Base-by-base conservation (phyloP, 2,797 vertebrate species). In the Simalia tracyae region DNA sequence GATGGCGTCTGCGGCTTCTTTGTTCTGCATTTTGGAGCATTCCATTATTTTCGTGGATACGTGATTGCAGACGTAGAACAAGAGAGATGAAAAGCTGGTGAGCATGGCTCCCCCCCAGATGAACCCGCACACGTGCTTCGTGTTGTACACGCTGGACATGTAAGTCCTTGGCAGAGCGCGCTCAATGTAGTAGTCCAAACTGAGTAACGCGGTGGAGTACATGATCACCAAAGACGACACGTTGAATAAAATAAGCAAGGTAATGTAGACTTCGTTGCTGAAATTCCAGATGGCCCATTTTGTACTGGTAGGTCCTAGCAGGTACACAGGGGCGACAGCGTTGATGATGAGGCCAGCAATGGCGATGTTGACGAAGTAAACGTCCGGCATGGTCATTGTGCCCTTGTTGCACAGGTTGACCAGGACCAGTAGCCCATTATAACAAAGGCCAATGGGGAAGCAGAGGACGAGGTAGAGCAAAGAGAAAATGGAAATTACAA, bases 131-230 rank as follows among this genome's bases (percentile, higher is more conserved):
- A 99, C 98, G 0, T 99, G 99, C 86, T 99, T 98, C n/a, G 99
- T 99, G 97, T 99, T 99, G 95, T 99, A 99, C 92, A 99, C 99
- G 0, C 99, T 99, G 85, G 99, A 99, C 99, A 99, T 99, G 96
- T 99, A 99, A 3, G 99, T 99, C 56, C 99, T 98, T 0, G 99
- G 99, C 89, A 99, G 97, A 1, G 99, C 99, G 0, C 98, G 98
- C 96, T 99, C 99, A 0, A 99, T 99, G 94, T 99, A 99, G 97
- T 98, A 99, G 98, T 99, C 99, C 92, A 99, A 97, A 88, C 99
- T 99, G 93, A 99, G 99, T 96, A 99, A 97, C 0, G 99, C 98
- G 1, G 99, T 98, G 72, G 99, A 99, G 94, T 99, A 99, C 98
- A 98, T 99, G 96, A 98, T 98, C 89, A 99, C 99, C 93, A 99